Evolutionary conservation across 2,113 vertebrate species (phyloP), one percentile per base, ranked within the genome.

Genomic region (Peromyscus leucopus): DNA sequence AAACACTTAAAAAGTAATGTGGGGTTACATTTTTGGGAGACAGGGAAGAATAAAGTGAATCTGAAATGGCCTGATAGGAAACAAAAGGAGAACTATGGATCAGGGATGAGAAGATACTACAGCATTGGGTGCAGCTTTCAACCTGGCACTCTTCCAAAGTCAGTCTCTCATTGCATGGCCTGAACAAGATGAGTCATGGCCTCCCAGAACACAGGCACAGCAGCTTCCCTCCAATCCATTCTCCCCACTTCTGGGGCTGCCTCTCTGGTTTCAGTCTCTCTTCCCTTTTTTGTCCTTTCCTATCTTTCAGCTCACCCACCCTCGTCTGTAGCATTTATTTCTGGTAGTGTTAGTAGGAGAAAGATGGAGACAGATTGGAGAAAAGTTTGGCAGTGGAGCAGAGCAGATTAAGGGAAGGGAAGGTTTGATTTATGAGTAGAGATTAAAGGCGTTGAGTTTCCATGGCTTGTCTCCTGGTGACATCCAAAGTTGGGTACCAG

Each of bases 311-410:
- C 91, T 97, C 92, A 96, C 72, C 82, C 95, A 96, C 72, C 85
- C 88, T 95, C 7, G 39, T 94, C 96, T 95, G 76, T 55, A 86
- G 86, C 90, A 61, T 97, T 97, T 96, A 95, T 97, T 98, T 97
- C 95, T 97, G 96, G 96, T 96, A 80, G 22, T 79, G 85, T 91
- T 86, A 89, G 94, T 78, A 95, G 94, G 89, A 98, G 95, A 91
- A 97, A 94, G 89, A 93, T 96, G 95, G 89, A 95, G 91, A 96
- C 96, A 97, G 96, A 97, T 97, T 97, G 96, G 88, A 91, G 86
- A 80, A 57, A 87, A 87, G 57, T 94, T 94, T 98, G 97, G 96
- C 89, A 72, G 51, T 36, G 65, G 31, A 94, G 96, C n/a, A 51
- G 89, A 89, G 75, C 75, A 87, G 95, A 95, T 96, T 96, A 97